Percentiles rank a stretch among this genome's conserved stretches.
phyloP scores from a whole-genome alignment of 2,797 vertebrate genomes.

The Chelidonichthys spinosus region DNA sequence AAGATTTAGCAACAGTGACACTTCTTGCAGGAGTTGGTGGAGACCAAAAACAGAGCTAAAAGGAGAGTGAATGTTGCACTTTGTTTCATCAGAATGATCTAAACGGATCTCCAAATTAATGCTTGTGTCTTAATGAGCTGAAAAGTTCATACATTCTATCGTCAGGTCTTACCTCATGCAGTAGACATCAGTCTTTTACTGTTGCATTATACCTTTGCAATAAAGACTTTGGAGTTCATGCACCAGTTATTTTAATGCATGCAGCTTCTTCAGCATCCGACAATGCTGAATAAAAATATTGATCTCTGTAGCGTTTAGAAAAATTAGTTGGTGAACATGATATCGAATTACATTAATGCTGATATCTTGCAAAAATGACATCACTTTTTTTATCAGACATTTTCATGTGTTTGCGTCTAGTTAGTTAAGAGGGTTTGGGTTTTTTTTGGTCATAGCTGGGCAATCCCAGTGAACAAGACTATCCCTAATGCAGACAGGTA shows the following conservation, averaged over 20 bases:
- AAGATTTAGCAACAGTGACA: no score
- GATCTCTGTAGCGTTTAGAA: neutral
- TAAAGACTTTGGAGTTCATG: neutral
- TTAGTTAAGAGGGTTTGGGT: constrained; percentile 51
- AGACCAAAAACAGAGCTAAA: no score
- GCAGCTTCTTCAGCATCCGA: neutral
- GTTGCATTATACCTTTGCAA: no score
- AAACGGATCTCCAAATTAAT: no score
- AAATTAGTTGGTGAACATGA: neutral
- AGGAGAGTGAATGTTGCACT: no score
- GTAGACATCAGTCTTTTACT: no score
- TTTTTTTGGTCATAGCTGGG: constrained; percentile 54
- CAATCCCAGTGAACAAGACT: constrained; percentile 64
- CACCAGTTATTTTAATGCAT: neutral
- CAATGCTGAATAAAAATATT: neutral
- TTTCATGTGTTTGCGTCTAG: neutral
- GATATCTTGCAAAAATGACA: neutral
- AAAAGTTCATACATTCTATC: no score
- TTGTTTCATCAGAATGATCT: no score
- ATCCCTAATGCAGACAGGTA: constrained; percentile 64
- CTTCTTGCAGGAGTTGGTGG: no score
- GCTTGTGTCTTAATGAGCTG: no score
- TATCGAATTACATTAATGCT: neutral
- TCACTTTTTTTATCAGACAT: neutral
- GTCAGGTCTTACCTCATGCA: no score